Evolutionary conservation across 2,888 invertebrate species (phyloP), one percentile per base, ranked within the genome.

Genomic region (Aleiodes testaceus): DNA sequence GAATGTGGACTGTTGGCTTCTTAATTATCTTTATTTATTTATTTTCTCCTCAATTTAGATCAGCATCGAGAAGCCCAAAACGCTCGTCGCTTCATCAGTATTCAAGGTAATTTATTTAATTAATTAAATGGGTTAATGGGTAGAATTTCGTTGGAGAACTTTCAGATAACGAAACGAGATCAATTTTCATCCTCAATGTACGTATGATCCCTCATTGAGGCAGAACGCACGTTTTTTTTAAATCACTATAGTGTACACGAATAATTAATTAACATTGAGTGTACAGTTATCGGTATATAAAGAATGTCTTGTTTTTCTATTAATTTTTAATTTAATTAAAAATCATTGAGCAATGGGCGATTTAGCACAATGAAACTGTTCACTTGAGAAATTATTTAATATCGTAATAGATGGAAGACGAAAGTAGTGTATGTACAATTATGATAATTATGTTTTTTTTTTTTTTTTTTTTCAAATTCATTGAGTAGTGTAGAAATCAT

Each of bases 11-110:
- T 65, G 36, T 45, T 36, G 55, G 45, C 30, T 61, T 69, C 53
- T 52, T 44, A 16, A 66, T 44, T 69, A 16, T 26, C 7, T 69
- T 79, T 81, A 73, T 81, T 79, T 77, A 84, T 79, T 77, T 80
- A 81, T 78, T 26, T 26, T 81, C 79, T 83, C 82, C 2, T 9
- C 6, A 36, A 36, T 36, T 36, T 85, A 86, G 86, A 79, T 85
- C 85, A 76, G 75, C 74, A 71, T 85, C 86, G 68, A 82, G 80
- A 81, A 85, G 85, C 73, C 82, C 85, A 6, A 79, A 76, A 74
- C 77, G 78, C 69, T 79, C 82, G 5, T 74, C 81, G 6, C 75
- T 79, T 64, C 80, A 68, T 70, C 79, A 79, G 59, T 79, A 79
- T 73, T 82, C 85, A 71, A 86, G 86, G 86, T 86, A 84, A 85